Percentiles rank a stretch among this genome's conserved stretches.
These are phyloP conservation scores for Drosophila lacertosa DNA, from an alignment of 1,140 invertebrate species.

Conservation along the genomic window DNA sequence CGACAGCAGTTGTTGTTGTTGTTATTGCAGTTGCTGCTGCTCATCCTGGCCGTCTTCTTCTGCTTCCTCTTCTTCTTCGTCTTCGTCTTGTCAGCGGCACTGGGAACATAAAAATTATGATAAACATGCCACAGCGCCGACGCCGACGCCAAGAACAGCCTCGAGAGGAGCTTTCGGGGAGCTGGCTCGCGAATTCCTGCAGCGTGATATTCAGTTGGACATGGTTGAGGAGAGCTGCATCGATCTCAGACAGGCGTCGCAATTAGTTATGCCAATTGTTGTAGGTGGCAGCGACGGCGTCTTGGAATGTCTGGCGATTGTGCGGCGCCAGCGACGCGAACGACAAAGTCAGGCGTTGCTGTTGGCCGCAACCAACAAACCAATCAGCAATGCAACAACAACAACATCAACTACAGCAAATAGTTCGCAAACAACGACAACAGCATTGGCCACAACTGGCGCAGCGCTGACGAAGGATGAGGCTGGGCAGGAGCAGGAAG, in stretches of 20 bases:
- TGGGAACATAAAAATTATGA: conserved; percentile 79
- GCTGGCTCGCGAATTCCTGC: conserved; percentile 60
- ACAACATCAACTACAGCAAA: conserved; percentile 29
- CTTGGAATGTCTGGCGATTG: conserved; percentile 48
- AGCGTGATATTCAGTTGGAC: conserved; percentile 64
- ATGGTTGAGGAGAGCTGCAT: conserved; percentile 47
- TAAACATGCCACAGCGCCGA: conserved; percentile 71
- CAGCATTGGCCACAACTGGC: conserved; percentile 59
- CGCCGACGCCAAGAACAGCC: conserved; percentile 47
- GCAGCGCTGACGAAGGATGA: conserved; percentile 50
- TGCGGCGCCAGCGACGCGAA: conserved; percentile 73
- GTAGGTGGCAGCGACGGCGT: conserved; percentile 39
- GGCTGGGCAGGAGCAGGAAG: conserved; percentile 42
- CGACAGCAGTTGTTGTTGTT: conserved; percentile 41
- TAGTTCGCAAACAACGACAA: conserved; percentile 69
- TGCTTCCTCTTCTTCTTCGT: too few species aligned
- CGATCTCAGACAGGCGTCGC: conserved; percentile 72
- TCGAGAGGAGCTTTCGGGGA: conserved; percentile 8
- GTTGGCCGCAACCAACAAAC: conserved; percentile 47
- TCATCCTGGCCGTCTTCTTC: too few species aligned
- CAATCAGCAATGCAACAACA: conserved; percentile 52
- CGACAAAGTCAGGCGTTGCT: conserved; percentile 68
- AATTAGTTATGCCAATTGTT: conserved; percentile 83
- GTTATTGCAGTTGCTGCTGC: conserved; percentile 19
- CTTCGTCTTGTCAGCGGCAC: conserved; percentile 28